Conservation (phyloP, 2,113 vertebrate genomes). For the Ondatra zibethicus region DNA sequence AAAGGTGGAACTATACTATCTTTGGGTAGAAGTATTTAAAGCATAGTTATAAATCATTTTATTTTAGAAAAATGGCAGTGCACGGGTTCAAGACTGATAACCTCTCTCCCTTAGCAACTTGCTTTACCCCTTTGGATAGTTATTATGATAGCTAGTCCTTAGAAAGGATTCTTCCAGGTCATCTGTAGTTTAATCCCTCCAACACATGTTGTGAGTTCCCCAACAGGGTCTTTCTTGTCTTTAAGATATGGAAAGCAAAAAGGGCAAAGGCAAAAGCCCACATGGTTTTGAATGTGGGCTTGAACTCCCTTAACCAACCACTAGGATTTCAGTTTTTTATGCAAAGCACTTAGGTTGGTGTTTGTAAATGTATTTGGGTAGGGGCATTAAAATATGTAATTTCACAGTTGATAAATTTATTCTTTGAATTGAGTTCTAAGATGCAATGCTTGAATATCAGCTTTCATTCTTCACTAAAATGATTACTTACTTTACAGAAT, state of each 20-base stretch:
- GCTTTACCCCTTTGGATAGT: background rate
- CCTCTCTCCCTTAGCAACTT: background rate
- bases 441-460: background rate
- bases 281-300: background rate
- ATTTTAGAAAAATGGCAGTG: background rate
- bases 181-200: background rate
- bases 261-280: background rate
- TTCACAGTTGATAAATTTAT: background rate
- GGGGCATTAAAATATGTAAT: background rate
- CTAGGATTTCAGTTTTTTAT: background rate
- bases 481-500: background rate
- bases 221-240: background rate
- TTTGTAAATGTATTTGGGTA: background rate
- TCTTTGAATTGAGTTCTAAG: background rate
- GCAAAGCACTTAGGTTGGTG: background rate
- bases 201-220: background rate
- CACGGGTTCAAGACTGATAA: too few relatives aligned
- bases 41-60: background rate
- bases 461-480: background rate
- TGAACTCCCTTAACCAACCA: background rate
- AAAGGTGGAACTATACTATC: background rate
- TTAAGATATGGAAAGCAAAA: background rate
- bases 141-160: background rate
- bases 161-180: background rate
- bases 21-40: background rate